These are phyloP conservation scores for Sebastes taczanowskii DNA, from an alignment of 2,797 vertebrate species.

Conservation along the genomic window DNA sequence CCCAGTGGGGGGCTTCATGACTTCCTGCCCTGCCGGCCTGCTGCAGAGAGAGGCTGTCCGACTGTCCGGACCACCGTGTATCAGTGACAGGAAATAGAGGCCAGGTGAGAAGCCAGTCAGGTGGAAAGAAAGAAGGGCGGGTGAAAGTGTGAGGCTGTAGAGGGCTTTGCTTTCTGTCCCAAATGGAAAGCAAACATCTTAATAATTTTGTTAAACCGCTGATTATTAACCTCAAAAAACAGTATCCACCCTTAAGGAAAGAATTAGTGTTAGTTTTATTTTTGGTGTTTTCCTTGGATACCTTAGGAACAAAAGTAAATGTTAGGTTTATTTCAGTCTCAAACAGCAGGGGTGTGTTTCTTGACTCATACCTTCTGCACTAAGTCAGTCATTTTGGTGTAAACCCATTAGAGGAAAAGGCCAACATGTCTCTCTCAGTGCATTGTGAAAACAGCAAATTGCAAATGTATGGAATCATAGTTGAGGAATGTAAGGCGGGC, in stretches of 20 bases:
- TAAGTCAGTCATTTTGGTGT: not conserved
- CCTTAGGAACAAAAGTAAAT: not conserved
- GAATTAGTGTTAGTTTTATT: not conserved
- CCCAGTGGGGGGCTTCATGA: constrained; percentile 37
- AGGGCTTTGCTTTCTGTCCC: not conserved
- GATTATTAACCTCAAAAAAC: not conserved
- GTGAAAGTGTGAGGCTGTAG: not conserved
- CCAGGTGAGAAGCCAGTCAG: constrained; percentile 12
- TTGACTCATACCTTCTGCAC: not conserved
- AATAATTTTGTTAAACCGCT: not conserved
- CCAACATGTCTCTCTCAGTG: not conserved
- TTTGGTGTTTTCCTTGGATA: not conserved
- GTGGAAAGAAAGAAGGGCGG: not conserved
- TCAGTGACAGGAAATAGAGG: constrained; percentile 12
- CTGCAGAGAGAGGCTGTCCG: constrained; percentile 21
- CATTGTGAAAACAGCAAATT: not conserved
- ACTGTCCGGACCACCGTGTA: constrained; percentile 31
- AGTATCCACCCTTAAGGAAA: not conserved
- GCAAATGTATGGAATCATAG: not conserved
- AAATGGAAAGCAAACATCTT: not conserved
- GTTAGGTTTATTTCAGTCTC: not conserved
- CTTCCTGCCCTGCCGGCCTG: constrained; percentile 6
- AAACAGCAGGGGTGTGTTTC: not conserved
- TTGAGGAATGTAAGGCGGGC: not conserved
- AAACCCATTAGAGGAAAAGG: not conserved